Percentiles rank a stretch among this genome's conserved stretches.
Evolutionary conservation across 1,140 invertebrate genomes (phyloP).

Genomic region (Caenorhabditis brenneri): DNA sequence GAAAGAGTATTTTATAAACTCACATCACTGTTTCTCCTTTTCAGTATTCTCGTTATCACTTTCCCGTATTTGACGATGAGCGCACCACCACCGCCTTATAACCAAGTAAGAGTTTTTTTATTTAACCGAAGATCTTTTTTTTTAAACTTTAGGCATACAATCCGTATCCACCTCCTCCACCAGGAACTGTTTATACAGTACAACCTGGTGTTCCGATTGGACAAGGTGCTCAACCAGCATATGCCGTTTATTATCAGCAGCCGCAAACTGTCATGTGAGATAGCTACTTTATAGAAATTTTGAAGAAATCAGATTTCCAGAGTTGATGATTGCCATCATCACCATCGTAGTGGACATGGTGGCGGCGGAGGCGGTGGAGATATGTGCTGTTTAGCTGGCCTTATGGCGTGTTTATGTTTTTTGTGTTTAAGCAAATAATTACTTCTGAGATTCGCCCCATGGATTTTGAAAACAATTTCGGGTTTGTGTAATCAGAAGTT

Average conservation of each 20-base stretch:
- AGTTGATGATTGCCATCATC: conserved; percentile 30
- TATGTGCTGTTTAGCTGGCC: conserved; percentile 3
- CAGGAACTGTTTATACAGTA: neutral
- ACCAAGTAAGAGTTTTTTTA: conserved; percentile 2
- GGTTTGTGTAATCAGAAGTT: no score
- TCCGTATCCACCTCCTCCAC: conserved; percentile 14
- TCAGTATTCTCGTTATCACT: no score
- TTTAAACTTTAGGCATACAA: conserved; percentile 17
- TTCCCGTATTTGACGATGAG: conserved; percentile 1
- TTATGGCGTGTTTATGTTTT: conserved; percentile 20
- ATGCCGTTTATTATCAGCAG: conserved; percentile 26
- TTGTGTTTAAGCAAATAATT: conserved; percentile 23
- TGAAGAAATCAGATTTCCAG: neutral
- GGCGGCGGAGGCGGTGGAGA: conserved; percentile 7
- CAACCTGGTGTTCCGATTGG: conserved; percentile 10
- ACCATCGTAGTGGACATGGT: neutral
- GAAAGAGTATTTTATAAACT: conserved; percentile 37
- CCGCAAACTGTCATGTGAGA: conserved; percentile 23
- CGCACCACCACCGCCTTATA: conserved; percentile 18
- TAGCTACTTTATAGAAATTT: neutral
- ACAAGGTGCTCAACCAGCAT: conserved; percentile 37
- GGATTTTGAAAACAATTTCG: neutral
- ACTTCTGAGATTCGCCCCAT: neutral
- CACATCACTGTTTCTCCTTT: conserved; percentile 7
- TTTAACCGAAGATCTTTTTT: neutral